Evolutionary conservation across 2,888 invertebrate species (phyloP), one percentile per base, ranked within the genome.

Genomic region (Calameuta idolon): DNA sequence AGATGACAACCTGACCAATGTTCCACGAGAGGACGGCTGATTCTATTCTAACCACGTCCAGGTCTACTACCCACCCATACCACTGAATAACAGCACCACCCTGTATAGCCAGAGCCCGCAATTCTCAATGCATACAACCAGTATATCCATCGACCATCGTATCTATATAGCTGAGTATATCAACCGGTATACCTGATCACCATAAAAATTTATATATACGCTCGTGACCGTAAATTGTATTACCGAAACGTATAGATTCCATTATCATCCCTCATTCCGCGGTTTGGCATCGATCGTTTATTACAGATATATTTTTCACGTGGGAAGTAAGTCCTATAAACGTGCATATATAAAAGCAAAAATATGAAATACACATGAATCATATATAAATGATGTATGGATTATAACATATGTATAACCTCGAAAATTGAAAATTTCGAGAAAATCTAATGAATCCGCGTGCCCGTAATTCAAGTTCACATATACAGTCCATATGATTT

Each of bases 151-250:
- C 79, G 74, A 78, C 82, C 40, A 40, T 40, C 12, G 40, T 40
- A 40, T 40, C 15, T 79, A 78, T 79, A 77, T 76, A 74, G 80
- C 80, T 76, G 81, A 81, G 82, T 86, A 85, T 86, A 89, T 88
- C 86, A 87, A 86, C 84, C 82, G 84, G 84, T 87, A 86, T 84
- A 85, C 87, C 89, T 90, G 89, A 91, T 91, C 90, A 91, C 89
- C 90, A 90, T 91, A 90, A 91, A 91, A 91, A 90, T 91, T 87
- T 88, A 90, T 89, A 87, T 86, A 87, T 86, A 85, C 86, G 85
- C 85, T 87, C 89, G 85, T 86, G 83, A 84, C 83, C 87, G 88
- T 90, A 89, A 91, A 91, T 91, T 90, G 87, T 89, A 90, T 90
- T 90, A 91, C 88, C 90, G 85, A 80, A 79, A n/a, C 69, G 69